Base-by-base conservation (phyloP, 2,113 vertebrate genomes). In the Archilochus colubris region DNA sequence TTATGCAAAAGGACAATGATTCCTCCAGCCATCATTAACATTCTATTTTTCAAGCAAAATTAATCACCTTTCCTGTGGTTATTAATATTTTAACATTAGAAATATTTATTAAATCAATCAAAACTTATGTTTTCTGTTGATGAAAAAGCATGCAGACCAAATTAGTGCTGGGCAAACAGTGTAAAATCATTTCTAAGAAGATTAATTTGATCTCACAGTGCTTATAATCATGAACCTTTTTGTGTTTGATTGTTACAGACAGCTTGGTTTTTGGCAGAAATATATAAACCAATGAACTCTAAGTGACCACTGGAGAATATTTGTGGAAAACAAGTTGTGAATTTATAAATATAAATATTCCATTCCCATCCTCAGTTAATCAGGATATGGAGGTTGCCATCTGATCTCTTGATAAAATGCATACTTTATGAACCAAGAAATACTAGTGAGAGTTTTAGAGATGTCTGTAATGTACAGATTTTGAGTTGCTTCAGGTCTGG, bases 261-360 rank as follows among this genome's bases (percentile, higher is more conserved):
- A 95, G 27, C 25, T 74, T 76, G 21, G 12, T 86, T 94, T 77
- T 88, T 86, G 55, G 44, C 72, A 94, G 82, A 94, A 88, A 83
- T 70, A 72, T 23, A 63, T 40, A 78, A 94, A 85, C 46, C 70
- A 73, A 19, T 76, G 89, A 89, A 83, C 50, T 82, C 93, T 86
- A 86, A 89, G 75, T 93, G 94, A 95, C 64, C 85, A 78, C 53
- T 74, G 21, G 82, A 95, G 78, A 93, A 91, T 89, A 81, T 76
- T 30, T 82, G 62, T 12, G 10, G 54, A 92, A 93, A 94, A 69
- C 18, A 76, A 89, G 76, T 51, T 38, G 58, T 84, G 58, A 76
- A 76, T 89, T 89, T 64, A 55, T 68, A 88, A 86, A 55, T 38
- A 57, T 24, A 68, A 82, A 72, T 80, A 85, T 74, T 91, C 51